Conservation (phyloP, 2,113 vertebrate species). For the Acanthochromis polyacanthus region DNA sequence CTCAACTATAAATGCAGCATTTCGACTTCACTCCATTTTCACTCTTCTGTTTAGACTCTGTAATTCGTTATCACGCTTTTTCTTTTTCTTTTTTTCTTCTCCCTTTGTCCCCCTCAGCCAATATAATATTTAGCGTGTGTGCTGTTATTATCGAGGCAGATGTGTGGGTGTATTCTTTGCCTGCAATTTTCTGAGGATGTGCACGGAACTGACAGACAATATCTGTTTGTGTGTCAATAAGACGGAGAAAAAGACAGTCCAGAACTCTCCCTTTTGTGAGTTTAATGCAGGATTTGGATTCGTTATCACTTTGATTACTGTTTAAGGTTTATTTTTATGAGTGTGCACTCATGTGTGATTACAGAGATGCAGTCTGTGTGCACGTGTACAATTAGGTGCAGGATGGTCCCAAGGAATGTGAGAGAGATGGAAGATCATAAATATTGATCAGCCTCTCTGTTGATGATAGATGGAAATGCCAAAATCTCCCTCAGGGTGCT, state of each 20-base stretch:
- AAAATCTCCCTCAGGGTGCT: neutral
- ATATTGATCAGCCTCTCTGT: slow-evolving; percentile 40
- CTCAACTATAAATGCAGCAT: neutral
- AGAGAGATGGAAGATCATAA: slow-evolving; percentile 1
- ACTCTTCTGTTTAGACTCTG: too few relatives aligned
- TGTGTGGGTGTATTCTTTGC: slow-evolving; percentile 35
- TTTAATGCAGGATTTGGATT: neutral
- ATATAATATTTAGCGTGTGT: slow-evolving; percentile 22
- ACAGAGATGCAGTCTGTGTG: neutral
- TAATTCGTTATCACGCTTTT: neutral
- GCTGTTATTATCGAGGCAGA: slow-evolving; percentile 52
- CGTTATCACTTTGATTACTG: too few relatives aligned
- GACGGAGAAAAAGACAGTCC: neutral
- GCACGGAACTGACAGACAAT: neutral
- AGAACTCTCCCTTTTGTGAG: neutral
- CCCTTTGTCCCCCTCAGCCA: neutral
- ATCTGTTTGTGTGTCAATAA: neutral
- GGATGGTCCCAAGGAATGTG: neutral
- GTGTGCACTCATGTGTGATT: neutral
- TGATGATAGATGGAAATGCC: slow-evolving; percentile 19
- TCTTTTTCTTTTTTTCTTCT: neutral
- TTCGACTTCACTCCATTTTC: too few relatives aligned
- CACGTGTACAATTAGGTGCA: neutral
- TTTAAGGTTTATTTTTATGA: too few relatives aligned
- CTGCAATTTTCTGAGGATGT: slow-evolving; percentile 28